Base-by-base conservation (phyloP, 2,797 vertebrate species). In the Agapornis canus region DNA sequence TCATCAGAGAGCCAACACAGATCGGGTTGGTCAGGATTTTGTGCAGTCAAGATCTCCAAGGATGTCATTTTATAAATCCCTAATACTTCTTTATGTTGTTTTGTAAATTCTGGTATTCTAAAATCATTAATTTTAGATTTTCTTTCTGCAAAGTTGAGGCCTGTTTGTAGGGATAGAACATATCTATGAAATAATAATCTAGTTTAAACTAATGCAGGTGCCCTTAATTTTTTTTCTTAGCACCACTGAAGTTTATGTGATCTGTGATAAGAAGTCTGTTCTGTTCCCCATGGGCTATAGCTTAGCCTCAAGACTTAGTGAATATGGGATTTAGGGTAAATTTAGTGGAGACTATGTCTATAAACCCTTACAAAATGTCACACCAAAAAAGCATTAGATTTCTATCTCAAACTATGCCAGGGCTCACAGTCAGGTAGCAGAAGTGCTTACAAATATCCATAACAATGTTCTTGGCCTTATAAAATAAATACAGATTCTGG, bases 401-500 rank as follows among this genome's bases (percentile, higher is more conserved):
- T 72, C 72, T 86, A 69, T 54, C 47, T 78, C 12, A 4, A 48
- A 81, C 52, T 81, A 47, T 48, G 54, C n/a, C n/a, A 78, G 39
- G 45, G 18, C 23, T 68, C 52, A 43, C 39, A 83, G 61, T 70
- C 52, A 93, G 72, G 89, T 17, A 70, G 72, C 35, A 90, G 32
- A 90, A 90, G 22, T 90, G 59, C 69, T 92, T 83, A 63, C 39
- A 83, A 83, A 31, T 78, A 83, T 76, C 85, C 59, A 48, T 72
- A 80, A 65, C 35, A 65, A 88, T 31, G 8, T 88, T 94, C 65
- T 88, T 3, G 3, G 57, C 42, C 31, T 87, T 85, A 64, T 39
- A 47, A 95, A 96, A 91, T 80, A 69, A 89, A 84, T 91, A 82
- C 87, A 94, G 72, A 45, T 42, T 42, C 66, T 87, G 78, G 66